Base-by-base conservation (phyloP, 1,140 invertebrate genomes). In the Drosophila littoralis region DNA sequence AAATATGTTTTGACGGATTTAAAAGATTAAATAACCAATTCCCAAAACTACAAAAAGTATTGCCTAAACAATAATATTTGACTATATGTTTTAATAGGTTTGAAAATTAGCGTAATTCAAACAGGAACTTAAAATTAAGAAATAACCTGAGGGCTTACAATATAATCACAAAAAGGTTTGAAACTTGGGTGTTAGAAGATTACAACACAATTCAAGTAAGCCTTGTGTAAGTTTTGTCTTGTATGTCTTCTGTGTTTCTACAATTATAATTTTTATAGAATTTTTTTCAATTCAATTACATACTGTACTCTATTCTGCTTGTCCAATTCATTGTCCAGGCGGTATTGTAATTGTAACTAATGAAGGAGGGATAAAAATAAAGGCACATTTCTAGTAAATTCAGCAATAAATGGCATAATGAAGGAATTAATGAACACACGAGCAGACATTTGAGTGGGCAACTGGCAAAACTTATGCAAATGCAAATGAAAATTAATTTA, bases 401-500 rank as follows among this genome's bases (percentile, higher is more conserved):
- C 73, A 72, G 65, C 82, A 86, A 89, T 83, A 83, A 83, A 89
- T 89, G 73, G 69, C 73, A 88, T 83, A 88, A 84, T 89, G 84
- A 89, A 80, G 68, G 80, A 88, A 88, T 80, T 86, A 86, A 79
- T 86, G 83, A 83, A 68, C 72, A 74, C 73, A 75, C 60, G 43
- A 69, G 58, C 32, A 50, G 40, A 36, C 32, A 55, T 33, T 22
- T n/a, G 48, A 55, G 17, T 38, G 32, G 13, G 70, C 52, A 36
- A 60, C 45, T 75, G 33, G 65, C 70, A 52, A 43, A 88, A 88
- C 88, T 91, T 91, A 91, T 91, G 88, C 83, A 84, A 84, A 84
- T 84, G 81, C 86, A 91, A 91, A 91, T 91, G 81, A 91, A 91
- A 91, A 91, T 91, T 91, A 91, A 91, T 91, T 91, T 91, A 91